phyloP scores from a whole-genome alignment of 2,888 invertebrate species.

The Salpingus planirostris region DNA sequence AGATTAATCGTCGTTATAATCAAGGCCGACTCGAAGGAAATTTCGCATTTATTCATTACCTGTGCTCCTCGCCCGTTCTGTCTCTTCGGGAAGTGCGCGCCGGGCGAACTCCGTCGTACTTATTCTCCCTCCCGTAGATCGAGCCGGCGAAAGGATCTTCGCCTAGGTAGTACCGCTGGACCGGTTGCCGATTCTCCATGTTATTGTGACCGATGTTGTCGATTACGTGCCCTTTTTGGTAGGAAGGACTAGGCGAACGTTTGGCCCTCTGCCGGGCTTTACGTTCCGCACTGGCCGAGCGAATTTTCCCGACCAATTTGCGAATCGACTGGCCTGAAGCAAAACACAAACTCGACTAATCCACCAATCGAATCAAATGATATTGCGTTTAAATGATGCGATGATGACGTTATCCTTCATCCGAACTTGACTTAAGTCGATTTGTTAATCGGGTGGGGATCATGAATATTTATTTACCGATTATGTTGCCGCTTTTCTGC shows the following conservation, averaged over 20 bases:
- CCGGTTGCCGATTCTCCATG: constrained; percentile 10
- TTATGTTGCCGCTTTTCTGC: constrained; percentile 39
- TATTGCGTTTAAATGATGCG: neutral
- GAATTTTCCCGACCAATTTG: constrained; percentile 73
- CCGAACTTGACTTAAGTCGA: constrained; percentile 3
- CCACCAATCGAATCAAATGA: neutral
- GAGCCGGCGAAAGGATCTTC: constrained; percentile 79
- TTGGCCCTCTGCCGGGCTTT: constrained; percentile 52
- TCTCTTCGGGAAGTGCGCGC: constrained; percentile 24
- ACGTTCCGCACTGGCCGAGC: constrained; percentile 63
- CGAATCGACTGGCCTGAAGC: constrained; percentile 69
- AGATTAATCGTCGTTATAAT: neutral
- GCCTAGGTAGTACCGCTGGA: constrained; percentile 72
- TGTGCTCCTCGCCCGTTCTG: constrained; percentile 45
- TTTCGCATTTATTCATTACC: constrained; percentile 33
- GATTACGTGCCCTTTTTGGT: constrained; percentile 48
- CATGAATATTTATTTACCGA: constrained; percentile 28
- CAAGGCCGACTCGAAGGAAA: neutral
- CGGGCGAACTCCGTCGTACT: constrained; percentile 62
- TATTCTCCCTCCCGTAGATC: constrained; percentile 77
- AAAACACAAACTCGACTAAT: constrained; percentile 23
- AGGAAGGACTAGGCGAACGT: constrained; percentile 51
- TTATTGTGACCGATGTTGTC: constrained; percentile 35
- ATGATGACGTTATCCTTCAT: constrained; percentile 7
- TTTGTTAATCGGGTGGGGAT: constrained; percentile 3